phyloP scores from a whole-genome alignment of 2,888 invertebrate genomes.

The Hirtodrosophila cameraria region DNA sequence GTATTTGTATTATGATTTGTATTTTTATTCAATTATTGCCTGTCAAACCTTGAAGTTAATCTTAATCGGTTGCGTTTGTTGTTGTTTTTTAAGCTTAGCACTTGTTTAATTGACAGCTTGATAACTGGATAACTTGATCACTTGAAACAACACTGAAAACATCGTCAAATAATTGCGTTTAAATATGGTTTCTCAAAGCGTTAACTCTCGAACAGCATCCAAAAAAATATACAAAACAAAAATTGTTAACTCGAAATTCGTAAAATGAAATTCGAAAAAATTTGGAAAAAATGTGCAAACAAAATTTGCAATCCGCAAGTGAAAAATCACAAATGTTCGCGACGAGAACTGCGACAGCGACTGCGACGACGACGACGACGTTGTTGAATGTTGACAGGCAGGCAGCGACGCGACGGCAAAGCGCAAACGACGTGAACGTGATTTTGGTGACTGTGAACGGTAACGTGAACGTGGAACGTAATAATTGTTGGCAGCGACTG shows the following conservation, averaged over 20 bases:
- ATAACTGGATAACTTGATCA: no score
- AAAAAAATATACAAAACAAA: constrained; percentile 25
- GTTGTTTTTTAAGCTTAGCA: constrained; percentile 6
- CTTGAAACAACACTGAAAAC: constrained; percentile 12
- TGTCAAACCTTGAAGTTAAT: constrained; percentile 12
- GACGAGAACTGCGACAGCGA: constrained; percentile 10
- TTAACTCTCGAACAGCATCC: neutral
- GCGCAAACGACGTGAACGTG: constrained; percentile 27
- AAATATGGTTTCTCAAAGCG: constrained; percentile 15
- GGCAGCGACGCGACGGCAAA: constrained; percentile 34
- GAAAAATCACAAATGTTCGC: constrained; percentile 23
- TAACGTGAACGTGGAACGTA: constrained; percentile 31
- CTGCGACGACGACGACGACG: neutral
- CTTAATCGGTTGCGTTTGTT: neutral
- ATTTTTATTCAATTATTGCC: no score
- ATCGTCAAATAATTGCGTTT: constrained; percentile 9
- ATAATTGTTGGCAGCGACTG: constrained; percentile 41
- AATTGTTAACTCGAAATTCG: neutral
- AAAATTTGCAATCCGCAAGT: neutral
- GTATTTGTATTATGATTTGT: no score
- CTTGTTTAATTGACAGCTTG: neutral
- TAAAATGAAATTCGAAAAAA: no score
- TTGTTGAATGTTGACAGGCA: neutral
- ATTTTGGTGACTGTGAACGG: constrained; percentile 11
- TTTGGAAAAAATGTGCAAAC: no score